Percentiles rank a stretch among this genome's conserved stretches.
Evolutionary conservation across 2,113 vertebrate species (phyloP).

Genomic region (Peucedramus taeniatus): DNA sequence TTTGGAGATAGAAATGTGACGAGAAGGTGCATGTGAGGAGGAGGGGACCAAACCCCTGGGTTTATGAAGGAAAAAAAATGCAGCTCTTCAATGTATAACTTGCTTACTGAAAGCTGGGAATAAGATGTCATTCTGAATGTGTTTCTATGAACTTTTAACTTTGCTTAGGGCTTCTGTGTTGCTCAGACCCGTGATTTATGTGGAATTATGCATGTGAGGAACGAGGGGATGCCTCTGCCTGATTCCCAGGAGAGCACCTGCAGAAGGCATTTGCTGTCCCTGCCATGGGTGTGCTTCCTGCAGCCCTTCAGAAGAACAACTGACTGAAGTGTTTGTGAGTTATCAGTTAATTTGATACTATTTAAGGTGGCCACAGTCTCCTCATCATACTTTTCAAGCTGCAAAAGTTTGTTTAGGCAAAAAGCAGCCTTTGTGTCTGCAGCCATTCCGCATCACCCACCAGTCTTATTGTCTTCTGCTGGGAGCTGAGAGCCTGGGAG

Average conservation of each 20-base stretch:
- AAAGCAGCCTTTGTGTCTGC: not conserved
- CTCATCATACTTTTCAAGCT: not conserved
- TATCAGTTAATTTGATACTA: not conserved
- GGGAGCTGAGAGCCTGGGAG: not conserved
- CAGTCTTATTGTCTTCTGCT: accelerated
- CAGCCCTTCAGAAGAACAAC: not conserved
- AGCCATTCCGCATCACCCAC: accelerated
- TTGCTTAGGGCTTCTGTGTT: not conserved
- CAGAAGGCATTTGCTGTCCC: accelerated
- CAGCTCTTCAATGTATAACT: not conserved
- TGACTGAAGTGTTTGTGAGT: not conserved
- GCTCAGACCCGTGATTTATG: not conserved
- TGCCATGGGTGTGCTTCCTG: not conserved
- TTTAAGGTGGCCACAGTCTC: not conserved
- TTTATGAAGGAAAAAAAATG: not conserved
- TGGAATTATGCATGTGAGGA: not conserved
- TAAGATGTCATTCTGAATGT: conserved; percentile 1
- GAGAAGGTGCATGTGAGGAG: not conserved
- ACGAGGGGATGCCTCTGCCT: not conserved
- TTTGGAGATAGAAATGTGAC: not conserved
- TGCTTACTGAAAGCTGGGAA: conserved; percentile 18
- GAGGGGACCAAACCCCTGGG: not conserved
- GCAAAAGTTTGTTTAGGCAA: not conserved
- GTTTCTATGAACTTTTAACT: not conserved
- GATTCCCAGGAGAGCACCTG: not conserved